Conservation (phyloP, 53 echinoderm and acorn worm genomes). For the Pentamera pediparva region DNA sequence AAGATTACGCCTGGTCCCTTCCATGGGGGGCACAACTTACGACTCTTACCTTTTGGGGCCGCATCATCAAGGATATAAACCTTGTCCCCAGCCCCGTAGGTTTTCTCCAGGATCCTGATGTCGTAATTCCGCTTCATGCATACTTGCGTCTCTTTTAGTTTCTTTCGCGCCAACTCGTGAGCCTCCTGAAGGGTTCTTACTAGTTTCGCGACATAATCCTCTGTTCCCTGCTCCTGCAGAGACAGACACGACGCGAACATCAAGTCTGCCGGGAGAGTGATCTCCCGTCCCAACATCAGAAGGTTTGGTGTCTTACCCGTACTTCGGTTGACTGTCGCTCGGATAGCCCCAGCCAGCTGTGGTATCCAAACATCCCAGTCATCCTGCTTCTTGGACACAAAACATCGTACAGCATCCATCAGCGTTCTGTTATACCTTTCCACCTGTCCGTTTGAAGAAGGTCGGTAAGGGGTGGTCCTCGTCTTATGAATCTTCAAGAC, state of each 20-base stretch:
- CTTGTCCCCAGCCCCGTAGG: constrained; percentile 10
- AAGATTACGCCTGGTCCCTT: too few relatives aligned
- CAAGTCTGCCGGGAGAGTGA: too few relatives aligned
- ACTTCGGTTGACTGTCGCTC: too few relatives aligned
- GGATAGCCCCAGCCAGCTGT: too few relatives aligned
- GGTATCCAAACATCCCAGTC: constrained; percentile 38
- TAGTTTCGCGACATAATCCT: constrained; percentile 3
- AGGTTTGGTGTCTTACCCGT: too few relatives aligned
- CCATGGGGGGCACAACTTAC: too few relatives aligned
- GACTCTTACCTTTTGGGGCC: constrained; percentile 1
- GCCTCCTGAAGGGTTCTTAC: constrained; percentile 3
- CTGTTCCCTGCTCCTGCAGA: not conserved
- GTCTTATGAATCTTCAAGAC: constrained; percentile 23
- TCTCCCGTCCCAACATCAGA: too few relatives aligned
- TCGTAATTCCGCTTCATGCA: constrained; percentile 32
- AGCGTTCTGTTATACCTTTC: constrained; percentile 38
- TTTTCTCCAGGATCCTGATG: constrained; percentile 2
- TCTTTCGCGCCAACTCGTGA: constrained; percentile 11
- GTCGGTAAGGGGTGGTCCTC: too few relatives aligned
- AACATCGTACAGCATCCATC: constrained; percentile 40
- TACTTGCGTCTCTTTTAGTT: constrained; percentile 15
- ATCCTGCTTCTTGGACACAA: constrained; percentile 23
- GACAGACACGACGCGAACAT: not conserved
- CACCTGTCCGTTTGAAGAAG: constrained; percentile 30
- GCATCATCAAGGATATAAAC: constrained; percentile 26